Percentiles rank a stretch among this genome's conserved stretches.
phyloP scores from a whole-genome alignment of 1,140 invertebrate genomes.

The Chironomus tepperi region DNA sequence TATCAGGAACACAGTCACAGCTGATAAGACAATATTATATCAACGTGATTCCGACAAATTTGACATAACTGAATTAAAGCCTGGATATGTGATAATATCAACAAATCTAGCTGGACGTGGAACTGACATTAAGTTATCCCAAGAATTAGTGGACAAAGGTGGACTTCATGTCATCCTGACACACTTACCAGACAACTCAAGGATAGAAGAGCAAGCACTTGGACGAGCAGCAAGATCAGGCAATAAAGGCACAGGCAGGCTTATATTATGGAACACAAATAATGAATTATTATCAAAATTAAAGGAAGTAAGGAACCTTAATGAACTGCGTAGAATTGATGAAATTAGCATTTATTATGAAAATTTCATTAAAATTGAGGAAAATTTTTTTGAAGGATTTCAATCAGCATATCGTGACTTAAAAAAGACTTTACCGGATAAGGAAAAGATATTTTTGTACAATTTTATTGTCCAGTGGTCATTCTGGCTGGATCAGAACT shows the following conservation, averaged over 20 bases:
- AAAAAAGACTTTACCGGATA: too few species aligned
- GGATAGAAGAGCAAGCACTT: slow-evolving; percentile 39
- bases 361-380: slow-evolving; percentile 26
- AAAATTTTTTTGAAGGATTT: slow-evolving; percentile 27
- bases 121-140: slow-evolving; percentile 37
- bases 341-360: slow-evolving; percentile 27
- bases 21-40: slow-evolving; percentile 27
- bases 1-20: slow-evolving; percentile 24
- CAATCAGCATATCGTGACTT: slow-evolving; percentile 22
- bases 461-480: slow-evolving; percentile 28
- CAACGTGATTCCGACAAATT: slow-evolving; percentile 29
- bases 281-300: slow-evolving; percentile 24
- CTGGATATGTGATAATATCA: slow-evolving; percentile 34
- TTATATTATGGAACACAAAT: slow-evolving; percentile 28
- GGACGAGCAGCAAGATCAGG: slow-evolving; percentile 38
- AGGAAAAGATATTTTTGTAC: slow-evolving; percentile 25
- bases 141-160: slow-evolving; percentile 31
- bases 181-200: slow-evolving; percentile 35
- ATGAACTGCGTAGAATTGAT: slow-evolving; percentile 27
- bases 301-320: slow-evolving; percentile 25
- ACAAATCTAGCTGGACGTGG: slow-evolving; percentile 42
- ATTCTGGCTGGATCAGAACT: slow-evolving; percentile 27
- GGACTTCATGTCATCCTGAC: slow-evolving; percentile 39
- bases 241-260: slow-evolving; percentile 32
- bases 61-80: slow-evolving; percentile 26